Evolutionary conservation across 1,140 invertebrate genomes (phyloP).

Genomic region (Papilio dardanus): DNA sequence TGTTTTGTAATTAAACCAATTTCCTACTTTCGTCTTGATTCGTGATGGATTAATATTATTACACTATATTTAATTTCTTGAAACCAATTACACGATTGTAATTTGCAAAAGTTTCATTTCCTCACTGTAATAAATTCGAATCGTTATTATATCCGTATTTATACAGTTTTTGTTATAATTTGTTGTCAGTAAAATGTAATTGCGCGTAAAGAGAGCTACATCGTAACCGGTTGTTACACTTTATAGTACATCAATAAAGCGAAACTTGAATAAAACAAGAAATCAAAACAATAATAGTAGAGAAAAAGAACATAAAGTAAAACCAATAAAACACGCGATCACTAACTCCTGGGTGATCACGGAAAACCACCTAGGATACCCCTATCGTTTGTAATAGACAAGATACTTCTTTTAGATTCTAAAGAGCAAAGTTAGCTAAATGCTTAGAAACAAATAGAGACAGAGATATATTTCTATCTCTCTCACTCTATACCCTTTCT

Average conservation of each 20-base stretch:
- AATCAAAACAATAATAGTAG: neutral
- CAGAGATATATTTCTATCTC: too few species aligned
- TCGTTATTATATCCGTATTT: neutral
- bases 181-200: neutral
- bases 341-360: too few species aligned
- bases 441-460: too few species aligned
- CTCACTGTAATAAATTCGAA: neutral
- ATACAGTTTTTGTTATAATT: neutral
- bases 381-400: too few species aligned
- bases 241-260: neutral
- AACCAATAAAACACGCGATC: neutral
- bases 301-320: too few species aligned
- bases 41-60: constrained; percentile 1
- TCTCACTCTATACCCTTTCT: too few species aligned
- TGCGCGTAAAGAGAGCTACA: neutral
- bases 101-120: neutral
- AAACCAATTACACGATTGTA: neutral
- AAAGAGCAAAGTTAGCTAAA: too few species aligned
- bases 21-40: neutral
- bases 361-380: too few species aligned
- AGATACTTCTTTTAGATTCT: too few species aligned
- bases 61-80: neutral
- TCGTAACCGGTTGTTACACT: neutral
- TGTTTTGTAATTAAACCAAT: neutral
- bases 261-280: neutral